Conservation (phyloP, 1,140 invertebrate genomes). For the Drosophila kepulauana region DNA sequence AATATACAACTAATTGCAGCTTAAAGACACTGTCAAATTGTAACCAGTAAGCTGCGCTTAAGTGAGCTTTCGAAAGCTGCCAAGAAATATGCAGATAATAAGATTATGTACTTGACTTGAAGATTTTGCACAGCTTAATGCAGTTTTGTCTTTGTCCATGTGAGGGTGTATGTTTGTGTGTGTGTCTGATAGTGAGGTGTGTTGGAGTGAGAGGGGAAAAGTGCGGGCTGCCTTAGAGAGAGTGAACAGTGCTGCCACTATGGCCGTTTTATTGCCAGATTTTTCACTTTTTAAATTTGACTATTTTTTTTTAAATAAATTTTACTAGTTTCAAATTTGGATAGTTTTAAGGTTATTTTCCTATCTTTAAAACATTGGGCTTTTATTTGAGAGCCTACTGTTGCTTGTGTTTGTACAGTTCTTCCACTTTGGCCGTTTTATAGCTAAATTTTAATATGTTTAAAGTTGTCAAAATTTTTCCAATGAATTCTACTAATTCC, state of each 20-base stretch:
- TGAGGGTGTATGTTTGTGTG: not conserved
- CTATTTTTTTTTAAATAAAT: no score
- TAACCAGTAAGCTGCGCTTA: constrained; percentile 24
- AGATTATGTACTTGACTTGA: constrained; percentile 23
- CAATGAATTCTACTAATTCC: no score
- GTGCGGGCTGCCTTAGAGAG: not conserved
- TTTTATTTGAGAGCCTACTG: no score
- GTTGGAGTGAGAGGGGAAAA: not conserved
- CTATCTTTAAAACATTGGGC: no score
- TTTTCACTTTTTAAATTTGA: no score
- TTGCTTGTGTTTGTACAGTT: no score
- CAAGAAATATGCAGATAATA: constrained; percentile 22
- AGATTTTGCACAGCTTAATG: constrained; percentile 13
- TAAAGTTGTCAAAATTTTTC: no score
- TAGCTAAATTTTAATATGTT: no score
- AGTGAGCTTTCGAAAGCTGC: constrained; percentile 11
- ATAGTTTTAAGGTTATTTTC: no score
- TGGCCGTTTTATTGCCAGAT: no score
- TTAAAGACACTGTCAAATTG: constrained; percentile 31
- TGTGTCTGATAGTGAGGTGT: not conserved
- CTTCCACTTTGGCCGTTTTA: no score
- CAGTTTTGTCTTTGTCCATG: not conserved
- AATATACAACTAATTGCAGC: constrained; percentile 34
- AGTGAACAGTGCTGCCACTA: not conserved
- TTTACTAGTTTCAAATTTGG: no score